A percentile compares a stretch with the other conserved stretches of the same genome.
phyloP scores from a whole-genome alignment of 2,797 vertebrate species.

The Molossus molossus region DNA sequence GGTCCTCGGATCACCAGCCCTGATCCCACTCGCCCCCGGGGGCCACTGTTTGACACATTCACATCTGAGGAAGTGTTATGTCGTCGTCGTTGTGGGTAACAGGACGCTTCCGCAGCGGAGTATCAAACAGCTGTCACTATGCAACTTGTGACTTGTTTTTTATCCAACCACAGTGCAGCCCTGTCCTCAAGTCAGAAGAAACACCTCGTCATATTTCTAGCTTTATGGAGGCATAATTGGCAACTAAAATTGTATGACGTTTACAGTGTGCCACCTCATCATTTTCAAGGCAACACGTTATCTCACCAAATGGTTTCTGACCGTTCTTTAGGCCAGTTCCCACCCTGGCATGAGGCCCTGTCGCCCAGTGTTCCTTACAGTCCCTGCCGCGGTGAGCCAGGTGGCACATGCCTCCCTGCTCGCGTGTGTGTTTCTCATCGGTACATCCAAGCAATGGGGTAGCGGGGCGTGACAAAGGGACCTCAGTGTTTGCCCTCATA shows the following conservation, averaged over 20 bases:
- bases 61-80: rapidly evolving
- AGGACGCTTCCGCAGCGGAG: rapidly evolving
- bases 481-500: too few species aligned
- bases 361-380: too few species aligned
- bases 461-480: too few species aligned
- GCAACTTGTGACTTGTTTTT: not conserved
- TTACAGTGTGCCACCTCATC: not conserved
- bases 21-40: not conserved
- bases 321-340: not conserved
- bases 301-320: not conserved
- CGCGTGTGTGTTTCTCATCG: too few species aligned
- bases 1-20: not conserved
- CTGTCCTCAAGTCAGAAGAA: not conserved
- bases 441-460: too few species aligned
- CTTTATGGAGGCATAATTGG: not conserved
- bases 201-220: too few species aligned
- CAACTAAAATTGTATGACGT: not conserved
- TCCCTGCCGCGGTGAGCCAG: not conserved
- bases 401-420: not conserved
- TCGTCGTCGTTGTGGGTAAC: rapidly evolving
- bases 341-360: too few species aligned
- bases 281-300: not conserved
- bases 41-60: not conserved
- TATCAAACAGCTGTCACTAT: rapidly evolving
- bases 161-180: not conserved